Conservation (phyloP, 2,113 vertebrate species). For the Tupaia chinensis region DNA sequence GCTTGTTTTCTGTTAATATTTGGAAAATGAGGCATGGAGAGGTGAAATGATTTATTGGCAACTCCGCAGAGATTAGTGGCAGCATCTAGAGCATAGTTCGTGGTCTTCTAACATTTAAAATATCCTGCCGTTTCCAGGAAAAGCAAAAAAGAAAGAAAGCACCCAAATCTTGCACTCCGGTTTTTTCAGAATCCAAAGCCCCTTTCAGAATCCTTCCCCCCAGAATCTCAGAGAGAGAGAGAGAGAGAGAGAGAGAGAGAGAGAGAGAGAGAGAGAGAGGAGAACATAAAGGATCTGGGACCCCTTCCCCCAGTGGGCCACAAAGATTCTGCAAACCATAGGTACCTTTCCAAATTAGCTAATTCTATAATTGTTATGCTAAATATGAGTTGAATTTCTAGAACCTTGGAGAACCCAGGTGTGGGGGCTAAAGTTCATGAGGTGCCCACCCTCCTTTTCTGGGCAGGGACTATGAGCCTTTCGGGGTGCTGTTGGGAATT, state of each 20-base stretch:
- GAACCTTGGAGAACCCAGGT: not conserved
- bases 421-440: not conserved
- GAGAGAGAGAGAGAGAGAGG: too few species aligned
- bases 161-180: constrained; percentile 20
- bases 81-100: constrained; percentile 38
- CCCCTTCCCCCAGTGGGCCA: not conserved
- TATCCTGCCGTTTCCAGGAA: not conserved
- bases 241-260: not conserved
- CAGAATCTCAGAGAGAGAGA: not conserved
- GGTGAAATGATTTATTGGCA: constrained; percentile 55
- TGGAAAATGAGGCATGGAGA: constrained; percentile 6
- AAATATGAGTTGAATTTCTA: not conserved
- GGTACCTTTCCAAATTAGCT: not conserved
- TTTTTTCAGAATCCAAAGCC: constrained; percentile 47
- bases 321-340: constrained; percentile 27
- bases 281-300: not conserved
- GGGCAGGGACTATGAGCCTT: not conserved
- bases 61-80: constrained; percentile 34
- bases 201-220: not conserved
- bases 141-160: not conserved
- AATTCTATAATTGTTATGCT: constrained; percentile 6
- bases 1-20: not conserved
- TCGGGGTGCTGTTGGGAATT: not conserved
- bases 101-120: constrained; percentile 65
- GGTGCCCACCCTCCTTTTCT: not conserved